Evolutionary conservation across 2,888 invertebrate species (phyloP).

Genomic region (Anodontia alba): DNA sequence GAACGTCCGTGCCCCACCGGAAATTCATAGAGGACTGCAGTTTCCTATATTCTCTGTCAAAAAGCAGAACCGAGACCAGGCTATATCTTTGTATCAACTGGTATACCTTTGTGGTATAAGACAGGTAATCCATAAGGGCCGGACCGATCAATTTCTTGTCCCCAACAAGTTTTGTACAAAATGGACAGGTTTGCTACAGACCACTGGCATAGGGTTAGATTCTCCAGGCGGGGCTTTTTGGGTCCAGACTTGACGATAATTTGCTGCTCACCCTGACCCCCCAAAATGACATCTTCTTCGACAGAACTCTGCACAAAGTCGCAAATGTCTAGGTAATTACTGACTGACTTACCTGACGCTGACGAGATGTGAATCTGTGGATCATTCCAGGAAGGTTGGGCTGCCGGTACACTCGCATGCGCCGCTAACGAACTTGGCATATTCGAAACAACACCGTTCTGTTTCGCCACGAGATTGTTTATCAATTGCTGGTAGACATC

Average conservation of each 20-base stretch:
- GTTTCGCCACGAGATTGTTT: neutral
- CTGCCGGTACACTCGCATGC: neutral
- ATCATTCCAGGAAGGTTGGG: conserved; percentile 3
- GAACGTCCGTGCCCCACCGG: conserved; percentile 14
- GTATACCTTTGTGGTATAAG: neutral
- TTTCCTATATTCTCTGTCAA: conserved; percentile 1
- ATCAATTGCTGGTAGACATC: neutral
- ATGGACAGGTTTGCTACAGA: neutral
- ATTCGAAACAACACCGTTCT: neutral
- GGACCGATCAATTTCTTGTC: neutral
- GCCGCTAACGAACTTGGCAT: neutral
- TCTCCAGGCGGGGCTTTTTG: neutral
- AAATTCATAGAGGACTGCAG: neutral
- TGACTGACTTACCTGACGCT: neutral
- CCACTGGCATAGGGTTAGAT: neutral
- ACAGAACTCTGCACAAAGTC: conserved; percentile 1
- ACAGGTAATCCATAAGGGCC: neutral
- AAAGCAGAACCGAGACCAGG: neutral
- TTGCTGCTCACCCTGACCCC: neutral
- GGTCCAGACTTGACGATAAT: neutral
- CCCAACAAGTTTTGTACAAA: neutral
- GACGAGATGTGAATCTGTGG: neutral
- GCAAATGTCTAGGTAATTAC: neutral
- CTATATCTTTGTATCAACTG: neutral
- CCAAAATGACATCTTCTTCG: neutral